Evolutionary conservation across 1,140 invertebrate species (phyloP).

Genomic region (Drosophila pachea): DNA sequence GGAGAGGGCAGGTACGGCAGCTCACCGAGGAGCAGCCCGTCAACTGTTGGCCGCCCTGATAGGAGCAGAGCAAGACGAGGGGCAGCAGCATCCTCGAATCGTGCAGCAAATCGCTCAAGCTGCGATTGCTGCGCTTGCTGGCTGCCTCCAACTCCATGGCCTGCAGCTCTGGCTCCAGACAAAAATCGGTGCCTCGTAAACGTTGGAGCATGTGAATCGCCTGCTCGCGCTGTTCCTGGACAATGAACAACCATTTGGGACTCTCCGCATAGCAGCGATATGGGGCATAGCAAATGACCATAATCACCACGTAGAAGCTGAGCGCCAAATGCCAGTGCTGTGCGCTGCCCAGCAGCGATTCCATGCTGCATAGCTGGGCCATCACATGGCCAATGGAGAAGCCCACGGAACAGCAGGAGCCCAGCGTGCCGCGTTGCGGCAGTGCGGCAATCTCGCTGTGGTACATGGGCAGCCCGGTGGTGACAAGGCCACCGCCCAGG

Average conservation of each 20-base stretch:
- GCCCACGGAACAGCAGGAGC: slow-evolving; percentile 89
- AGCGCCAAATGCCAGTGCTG: slow-evolving; percentile 85
- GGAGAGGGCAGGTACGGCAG: not conserved
- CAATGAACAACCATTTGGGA: slow-evolving; percentile 89
- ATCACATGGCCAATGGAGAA: slow-evolving; percentile 90
- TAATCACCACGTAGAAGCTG: slow-evolving; percentile 82
- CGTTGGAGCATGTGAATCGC: slow-evolving; percentile 79
- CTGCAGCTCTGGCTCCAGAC: slow-evolving; percentile 79
- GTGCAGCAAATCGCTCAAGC: slow-evolving; percentile 27
- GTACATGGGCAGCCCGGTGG: slow-evolving; percentile 90
- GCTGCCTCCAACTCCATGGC: slow-evolving; percentile 61
- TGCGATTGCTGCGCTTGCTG: slow-evolving; percentile 79
- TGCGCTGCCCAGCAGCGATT: slow-evolving; percentile 79
- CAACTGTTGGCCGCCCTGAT: slow-evolving; percentile 90
- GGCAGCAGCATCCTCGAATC: slow-evolving; percentile 79
- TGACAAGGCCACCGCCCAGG: slow-evolving; percentile 85
- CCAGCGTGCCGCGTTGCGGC: slow-evolving; percentile 86
- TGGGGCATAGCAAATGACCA: slow-evolving; percentile 81
- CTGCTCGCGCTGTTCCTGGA: slow-evolving; percentile 81
- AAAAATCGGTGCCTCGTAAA: slow-evolving; percentile 51
- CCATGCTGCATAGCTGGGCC: slow-evolving; percentile 82
- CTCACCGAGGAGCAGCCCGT: slow-evolving; percentile 91
- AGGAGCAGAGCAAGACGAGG: slow-evolving; percentile 84
- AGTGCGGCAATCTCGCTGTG: slow-evolving; percentile 89
- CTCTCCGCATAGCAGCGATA: slow-evolving; percentile 87